phyloP scores from a whole-genome alignment of 2,797 vertebrate genomes.

The Heterohyrax brucei region DNA sequence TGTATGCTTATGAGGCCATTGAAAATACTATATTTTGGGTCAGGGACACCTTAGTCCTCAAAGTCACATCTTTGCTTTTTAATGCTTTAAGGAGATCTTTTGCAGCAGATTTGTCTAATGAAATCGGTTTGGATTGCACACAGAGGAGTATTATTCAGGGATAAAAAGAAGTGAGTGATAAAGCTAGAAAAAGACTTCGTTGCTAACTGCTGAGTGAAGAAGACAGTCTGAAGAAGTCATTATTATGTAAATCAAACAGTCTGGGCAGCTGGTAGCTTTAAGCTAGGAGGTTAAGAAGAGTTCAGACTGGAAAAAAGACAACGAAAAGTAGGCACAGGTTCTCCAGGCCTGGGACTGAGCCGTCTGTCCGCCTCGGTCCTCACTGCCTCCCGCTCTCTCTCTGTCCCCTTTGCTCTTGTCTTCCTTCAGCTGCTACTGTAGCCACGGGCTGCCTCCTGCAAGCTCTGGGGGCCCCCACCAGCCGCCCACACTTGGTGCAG shows the following conservation, averaged over 20 bases:
- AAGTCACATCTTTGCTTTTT: no score
- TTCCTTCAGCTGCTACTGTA: no score
- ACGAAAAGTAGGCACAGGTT: not conserved
- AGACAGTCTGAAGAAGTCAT: not conserved
- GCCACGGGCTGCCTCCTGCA: not conserved
- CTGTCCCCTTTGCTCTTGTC: not conserved
- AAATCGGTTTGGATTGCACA: not conserved
- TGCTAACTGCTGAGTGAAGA: not conserved
- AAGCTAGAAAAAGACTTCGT: not conserved
- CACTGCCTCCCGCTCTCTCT: not conserved
- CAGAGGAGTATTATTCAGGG: not conserved
- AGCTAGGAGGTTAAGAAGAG: not conserved
- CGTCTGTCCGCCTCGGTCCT: rapidly evolving
- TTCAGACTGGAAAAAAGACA: not conserved
- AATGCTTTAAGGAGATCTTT: no score
- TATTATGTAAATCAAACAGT: not conserved
- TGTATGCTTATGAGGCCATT: no score
- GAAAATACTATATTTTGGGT: no score
- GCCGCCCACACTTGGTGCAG: not conserved
- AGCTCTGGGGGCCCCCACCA: not conserved
- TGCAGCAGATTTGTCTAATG: no score
- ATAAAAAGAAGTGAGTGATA: not conserved
- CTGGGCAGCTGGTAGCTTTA: not conserved
- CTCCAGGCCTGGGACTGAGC: not conserved
- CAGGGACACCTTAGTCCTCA: no score